Conservation (phyloP, 1,140 invertebrate genomes). For the Zaprionus tsacasi region DNA sequence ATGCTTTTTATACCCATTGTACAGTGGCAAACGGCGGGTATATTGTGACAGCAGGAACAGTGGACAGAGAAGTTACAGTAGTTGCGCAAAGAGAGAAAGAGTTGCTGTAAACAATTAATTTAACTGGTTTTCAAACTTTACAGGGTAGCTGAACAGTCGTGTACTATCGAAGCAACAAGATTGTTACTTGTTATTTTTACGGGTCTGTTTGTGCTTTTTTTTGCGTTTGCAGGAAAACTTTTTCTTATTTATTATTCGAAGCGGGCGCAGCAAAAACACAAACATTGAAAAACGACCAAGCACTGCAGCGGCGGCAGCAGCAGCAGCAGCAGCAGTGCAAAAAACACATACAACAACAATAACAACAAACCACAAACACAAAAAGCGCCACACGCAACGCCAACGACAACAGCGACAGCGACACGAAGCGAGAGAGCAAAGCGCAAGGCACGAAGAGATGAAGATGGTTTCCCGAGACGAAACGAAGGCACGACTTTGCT, state of each 20-base stretch:
- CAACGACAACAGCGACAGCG: slow-evolving; percentile 14
- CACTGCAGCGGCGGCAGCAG: slow-evolving; percentile 18
- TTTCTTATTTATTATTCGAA: slow-evolving; percentile 83
- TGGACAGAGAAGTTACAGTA: too few species aligned
- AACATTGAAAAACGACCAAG: slow-evolving; percentile 74
- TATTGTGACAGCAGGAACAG: background rate
- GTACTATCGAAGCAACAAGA: background rate
- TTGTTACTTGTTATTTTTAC: slow-evolving; percentile 56
- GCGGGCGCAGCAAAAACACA: slow-evolving; percentile 57
- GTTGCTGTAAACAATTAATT: too few species aligned
- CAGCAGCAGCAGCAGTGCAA: slow-evolving; percentile 19
- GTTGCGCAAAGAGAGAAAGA: too few species aligned
- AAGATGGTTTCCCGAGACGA: slow-evolving; percentile 40
- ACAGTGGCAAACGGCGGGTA: background rate
- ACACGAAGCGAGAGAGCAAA: slow-evolving; percentile 36
- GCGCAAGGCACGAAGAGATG: slow-evolving; percentile 36
- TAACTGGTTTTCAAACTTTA: background rate
- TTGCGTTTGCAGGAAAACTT: slow-evolving; percentile 79
- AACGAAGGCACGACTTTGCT: slow-evolving; percentile 45
- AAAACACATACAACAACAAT: slow-evolving; percentile 26
- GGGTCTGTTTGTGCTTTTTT: slow-evolving; percentile 39
- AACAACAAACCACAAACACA: slow-evolving; percentile 39
- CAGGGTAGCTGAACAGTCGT: background rate
- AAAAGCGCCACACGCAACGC: slow-evolving; percentile 71
- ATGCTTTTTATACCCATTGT: slow-evolving; percentile 55